Conservation (phyloP, 2,888 invertebrate species). For the Phorcus lineatus region DNA sequence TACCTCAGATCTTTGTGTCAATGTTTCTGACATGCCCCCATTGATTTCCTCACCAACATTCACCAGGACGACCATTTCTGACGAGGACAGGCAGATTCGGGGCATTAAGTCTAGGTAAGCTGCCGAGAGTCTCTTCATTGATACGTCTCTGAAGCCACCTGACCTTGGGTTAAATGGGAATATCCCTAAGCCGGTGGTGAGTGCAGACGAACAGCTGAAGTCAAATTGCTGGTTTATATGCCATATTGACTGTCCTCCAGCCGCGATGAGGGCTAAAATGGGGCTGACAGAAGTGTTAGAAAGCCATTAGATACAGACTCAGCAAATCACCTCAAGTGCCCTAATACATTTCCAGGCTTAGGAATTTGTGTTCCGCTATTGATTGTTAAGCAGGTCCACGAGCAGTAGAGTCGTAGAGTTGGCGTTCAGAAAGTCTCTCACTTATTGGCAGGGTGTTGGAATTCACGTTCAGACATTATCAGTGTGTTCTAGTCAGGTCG, state of each 20-base stretch:
- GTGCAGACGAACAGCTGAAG: background rate
- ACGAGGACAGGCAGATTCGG: background rate
- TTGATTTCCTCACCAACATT: background rate
- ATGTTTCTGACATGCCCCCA: background rate
- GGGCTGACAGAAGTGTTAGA: background rate
- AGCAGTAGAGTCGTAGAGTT: no score
- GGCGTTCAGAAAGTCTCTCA: no score
- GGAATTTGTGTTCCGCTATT: background rate
- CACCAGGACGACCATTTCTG: background rate
- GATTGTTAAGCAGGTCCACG: background rate
- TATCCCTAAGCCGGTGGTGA: background rate
- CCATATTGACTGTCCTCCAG: background rate
- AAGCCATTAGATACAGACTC: background rate
- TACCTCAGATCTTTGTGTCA: background rate
- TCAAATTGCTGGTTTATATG: slow-evolving; percentile 3
- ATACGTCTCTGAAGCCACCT: background rate
- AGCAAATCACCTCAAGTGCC: slow-evolving; percentile 4
- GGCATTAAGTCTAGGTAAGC: background rate
- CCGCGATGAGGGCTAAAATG: background rate
- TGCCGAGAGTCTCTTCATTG: background rate
- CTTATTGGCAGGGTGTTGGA: no score
- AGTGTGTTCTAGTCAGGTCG: no score
- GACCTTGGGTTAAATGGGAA: background rate
- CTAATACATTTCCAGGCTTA: background rate
- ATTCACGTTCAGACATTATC: no score